phyloP scores from a whole-genome alignment of 64 coral and sea anemone genomes.

The Orbicella faveolata region DNA sequence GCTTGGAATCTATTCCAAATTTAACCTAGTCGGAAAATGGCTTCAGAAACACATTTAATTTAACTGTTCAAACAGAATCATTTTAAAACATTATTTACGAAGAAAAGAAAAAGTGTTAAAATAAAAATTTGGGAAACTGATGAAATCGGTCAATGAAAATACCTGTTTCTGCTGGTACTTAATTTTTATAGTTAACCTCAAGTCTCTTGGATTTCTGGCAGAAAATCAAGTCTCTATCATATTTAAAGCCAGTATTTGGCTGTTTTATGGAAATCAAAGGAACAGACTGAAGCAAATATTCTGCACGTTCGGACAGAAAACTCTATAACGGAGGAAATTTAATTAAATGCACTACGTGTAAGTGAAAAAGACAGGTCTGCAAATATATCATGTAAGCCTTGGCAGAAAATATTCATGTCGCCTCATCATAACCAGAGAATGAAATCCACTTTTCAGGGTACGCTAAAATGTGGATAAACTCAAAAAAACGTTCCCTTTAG shows the following conservation, averaged over 20 bases:
- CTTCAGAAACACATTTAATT: too few species aligned
- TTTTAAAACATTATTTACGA: too few species aligned
- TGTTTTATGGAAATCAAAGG: neutral
- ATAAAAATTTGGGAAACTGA: neutral
- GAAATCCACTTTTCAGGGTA: neutral
- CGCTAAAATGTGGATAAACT: neutral
- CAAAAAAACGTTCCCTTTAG: neutral
- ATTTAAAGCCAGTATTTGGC: neutral
- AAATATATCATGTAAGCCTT: neutral
- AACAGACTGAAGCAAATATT: neutral
- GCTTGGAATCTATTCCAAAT: too few species aligned
- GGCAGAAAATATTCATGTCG: neutral
- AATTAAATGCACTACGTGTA: neutral
- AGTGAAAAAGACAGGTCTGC: neutral
- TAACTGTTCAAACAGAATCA: too few species aligned
- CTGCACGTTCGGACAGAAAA: conserved; percentile 8
- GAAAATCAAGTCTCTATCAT: neutral
- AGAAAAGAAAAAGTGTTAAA: neutral
- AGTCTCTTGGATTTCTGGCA: neutral
- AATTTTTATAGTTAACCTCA: neutral
- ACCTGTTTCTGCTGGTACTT: neutral
- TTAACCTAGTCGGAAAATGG: too few species aligned
- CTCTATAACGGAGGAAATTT: neutral
- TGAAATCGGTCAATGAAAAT: neutral
- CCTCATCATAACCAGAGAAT: too few species aligned